Base-by-base conservation (phyloP, 2,113 vertebrate species). In the Hippocampus comes region DNA sequence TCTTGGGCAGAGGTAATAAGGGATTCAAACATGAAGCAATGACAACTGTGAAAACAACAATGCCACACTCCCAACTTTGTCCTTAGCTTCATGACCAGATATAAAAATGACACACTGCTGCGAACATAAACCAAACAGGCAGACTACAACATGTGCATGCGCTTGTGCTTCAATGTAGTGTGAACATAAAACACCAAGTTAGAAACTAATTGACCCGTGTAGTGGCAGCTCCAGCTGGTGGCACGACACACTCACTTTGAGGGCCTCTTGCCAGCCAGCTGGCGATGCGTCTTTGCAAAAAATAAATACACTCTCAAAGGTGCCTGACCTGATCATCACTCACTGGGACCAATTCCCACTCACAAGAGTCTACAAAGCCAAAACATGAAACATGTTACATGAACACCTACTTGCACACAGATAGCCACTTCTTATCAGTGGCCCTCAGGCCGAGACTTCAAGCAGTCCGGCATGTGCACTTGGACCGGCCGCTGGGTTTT, bases 341-440 rank as follows among this genome's bases (percentile, higher is more conserved):
- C 64, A 77, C 79, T 77, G 74, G 34, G 27, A 51, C 34, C 8
- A 77, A 67, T 82, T 55, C 75, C 66, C 69, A 77, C 20, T 74
- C 65, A 68, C 66, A 42, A 67, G 75, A 66, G 67, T 56, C 42
- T 48, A 74, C 48, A 68, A 25, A 63, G 48, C 74, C 78, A 38
- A 38, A 6, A 38, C 34, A 38, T 81, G 71, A 81, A 68, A 77
- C 74, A 78, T 73, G 75, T 80, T 76, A 78, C 84, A 71, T 72
- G 38, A 67, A 43, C 71, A 70, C 67, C 67, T 60, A 68, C 70
- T 23, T 41, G 57, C 53, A 61, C 75, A 67, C 64, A 74, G 69
- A 81, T 75, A 57, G 51, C 70, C 43, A 63, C 73, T 80, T 85
- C 89, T 93, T 91, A 93, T 92, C 91, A 71, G 76, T 67, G 73